Percentiles rank a stretch among this genome's conserved stretches.
Conservation (phyloP, 2,113 vertebrate genomes). For the Mobula hypostoma region DNA sequence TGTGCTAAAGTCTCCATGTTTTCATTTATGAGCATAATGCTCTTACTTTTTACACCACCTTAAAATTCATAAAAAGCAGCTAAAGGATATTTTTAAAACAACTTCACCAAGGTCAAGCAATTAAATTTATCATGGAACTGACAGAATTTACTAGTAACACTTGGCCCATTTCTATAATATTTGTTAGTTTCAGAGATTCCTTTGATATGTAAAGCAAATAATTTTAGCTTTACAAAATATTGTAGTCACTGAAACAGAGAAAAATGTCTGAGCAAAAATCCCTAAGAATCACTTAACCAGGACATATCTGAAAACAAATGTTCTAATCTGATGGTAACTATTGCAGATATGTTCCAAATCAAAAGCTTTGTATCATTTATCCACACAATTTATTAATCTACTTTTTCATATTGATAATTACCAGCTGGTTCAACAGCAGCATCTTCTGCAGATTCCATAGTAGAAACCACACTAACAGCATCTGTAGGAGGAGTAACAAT, state of each 20-base stretch:
- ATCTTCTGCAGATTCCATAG: slow-evolving; percentile 64
- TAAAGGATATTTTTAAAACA: too few relatives aligned
- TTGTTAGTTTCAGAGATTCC: not conserved
- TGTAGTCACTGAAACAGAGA: not conserved
- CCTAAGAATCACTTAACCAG: not conserved
- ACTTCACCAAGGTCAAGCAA: too few relatives aligned
- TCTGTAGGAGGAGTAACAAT: slow-evolving; percentile 53
- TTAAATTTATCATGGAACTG: too few relatives aligned
- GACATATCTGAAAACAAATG: not conserved
- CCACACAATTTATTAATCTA: not conserved
- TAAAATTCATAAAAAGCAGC: too few relatives aligned
- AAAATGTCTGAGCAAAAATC: not conserved
- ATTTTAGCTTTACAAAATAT: not conserved
- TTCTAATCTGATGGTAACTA: not conserved
- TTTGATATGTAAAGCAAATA: not conserved
- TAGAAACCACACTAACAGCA: slow-evolving; percentile 81
- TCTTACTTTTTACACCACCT: too few relatives aligned
- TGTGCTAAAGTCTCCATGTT: too few relatives aligned
- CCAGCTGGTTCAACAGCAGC: slow-evolving; percentile 40
- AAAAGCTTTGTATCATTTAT: not conserved
- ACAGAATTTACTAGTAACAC: too few relatives aligned
- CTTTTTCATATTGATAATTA: not conserved
- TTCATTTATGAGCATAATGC: too few relatives aligned
- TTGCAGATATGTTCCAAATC: not conserved
- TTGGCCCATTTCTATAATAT: not conserved